These are phyloP conservation scores for Dasypogon diadema DNA, from an alignment of 2,888 invertebrate genomes.

Conservation along the genomic window DNA sequence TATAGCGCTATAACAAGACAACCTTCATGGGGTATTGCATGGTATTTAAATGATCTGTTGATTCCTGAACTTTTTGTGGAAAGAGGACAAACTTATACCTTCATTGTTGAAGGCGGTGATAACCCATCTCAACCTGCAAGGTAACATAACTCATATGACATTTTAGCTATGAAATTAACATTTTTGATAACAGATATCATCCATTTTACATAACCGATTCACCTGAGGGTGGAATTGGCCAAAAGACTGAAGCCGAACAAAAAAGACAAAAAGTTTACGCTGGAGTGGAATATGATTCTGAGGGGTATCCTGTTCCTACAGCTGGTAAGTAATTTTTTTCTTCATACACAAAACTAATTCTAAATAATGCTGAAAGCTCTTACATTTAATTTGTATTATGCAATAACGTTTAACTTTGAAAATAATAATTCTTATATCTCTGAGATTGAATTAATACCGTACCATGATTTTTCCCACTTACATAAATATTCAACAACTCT, in stretches of 20 bases:
- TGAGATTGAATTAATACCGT: too few relatives aligned
- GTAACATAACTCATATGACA: conserved; percentile 63
- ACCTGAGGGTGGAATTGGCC: conserved; percentile 86
- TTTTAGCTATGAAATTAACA: background rate
- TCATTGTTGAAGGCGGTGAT: conserved; percentile 87
- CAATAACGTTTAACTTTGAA: too few relatives aligned
- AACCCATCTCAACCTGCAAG: conserved; percentile 83
- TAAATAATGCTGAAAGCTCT: too few relatives aligned
- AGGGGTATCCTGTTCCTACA: conserved; percentile 84
- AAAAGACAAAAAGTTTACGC: conserved; percentile 81
- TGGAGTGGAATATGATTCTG: conserved; percentile 81
- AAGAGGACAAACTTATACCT: conserved; percentile 87
- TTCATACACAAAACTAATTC: too few relatives aligned
- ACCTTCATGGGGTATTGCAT: conserved; percentile 90
- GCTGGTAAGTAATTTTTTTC: conserved; percentile 71
- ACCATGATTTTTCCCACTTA: too few relatives aligned
- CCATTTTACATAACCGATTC: conserved; percentile 93
- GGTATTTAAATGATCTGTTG: conserved; percentile 91
- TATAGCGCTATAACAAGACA: conserved; percentile 84
- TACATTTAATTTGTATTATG: too few relatives aligned
- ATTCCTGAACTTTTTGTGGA: conserved; percentile 92
- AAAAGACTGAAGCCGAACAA: conserved; percentile 79
- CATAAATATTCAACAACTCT: too few relatives aligned
- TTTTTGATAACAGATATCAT: conserved; percentile 75
- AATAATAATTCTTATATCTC: too few relatives aligned